These are phyloP conservation scores for Lemur catta DNA, from an alignment of 2,797 vertebrate species.

Conservation along the genomic window DNA sequence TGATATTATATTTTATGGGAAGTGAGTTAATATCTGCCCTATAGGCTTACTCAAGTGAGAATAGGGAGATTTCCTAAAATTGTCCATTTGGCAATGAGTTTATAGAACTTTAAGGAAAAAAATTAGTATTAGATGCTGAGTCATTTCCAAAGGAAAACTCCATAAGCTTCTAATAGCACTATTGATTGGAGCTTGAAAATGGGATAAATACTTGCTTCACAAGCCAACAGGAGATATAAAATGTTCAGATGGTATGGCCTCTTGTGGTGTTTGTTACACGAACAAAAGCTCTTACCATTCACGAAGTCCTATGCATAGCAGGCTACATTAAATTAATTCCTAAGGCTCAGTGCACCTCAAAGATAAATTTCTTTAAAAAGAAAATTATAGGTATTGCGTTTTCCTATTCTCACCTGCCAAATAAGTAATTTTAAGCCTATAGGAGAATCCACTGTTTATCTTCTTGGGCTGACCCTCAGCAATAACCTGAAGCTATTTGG, in stretches of 20 bases:
- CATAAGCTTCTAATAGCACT: neutral
- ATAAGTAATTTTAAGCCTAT: neutral
- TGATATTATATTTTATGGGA: conserved; percentile 74
- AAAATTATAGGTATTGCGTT: neutral
- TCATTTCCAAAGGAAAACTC: conserved; percentile 48
- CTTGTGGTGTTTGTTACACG: neutral
- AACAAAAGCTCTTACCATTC: neutral
- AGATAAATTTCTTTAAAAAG: neutral
- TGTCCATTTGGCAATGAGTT: conserved; percentile 70
- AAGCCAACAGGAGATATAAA: neutral
- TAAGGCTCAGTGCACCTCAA: neutral
- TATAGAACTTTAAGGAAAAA: conserved; percentile 58
- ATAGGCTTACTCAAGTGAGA: conserved; percentile 57
- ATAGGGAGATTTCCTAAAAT: conserved; percentile 68
- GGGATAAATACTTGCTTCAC: conserved; percentile 9
- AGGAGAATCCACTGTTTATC: neutral
- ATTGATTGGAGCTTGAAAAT: conserved; percentile 45
- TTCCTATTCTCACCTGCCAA: neutral
- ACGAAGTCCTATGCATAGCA: neutral
- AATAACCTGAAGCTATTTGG: neutral
- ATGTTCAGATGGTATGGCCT: neutral
- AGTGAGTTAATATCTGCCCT: conserved; percentile 53
- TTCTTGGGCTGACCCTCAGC: neutral
- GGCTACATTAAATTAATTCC: neutral
- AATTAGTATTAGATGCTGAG: conserved; percentile 37